Percentiles rank a stretch among this genome's conserved stretches.
Conservation (phyloP, 2,888 invertebrate genomes). For the Dichetophora obliterata region DNA sequence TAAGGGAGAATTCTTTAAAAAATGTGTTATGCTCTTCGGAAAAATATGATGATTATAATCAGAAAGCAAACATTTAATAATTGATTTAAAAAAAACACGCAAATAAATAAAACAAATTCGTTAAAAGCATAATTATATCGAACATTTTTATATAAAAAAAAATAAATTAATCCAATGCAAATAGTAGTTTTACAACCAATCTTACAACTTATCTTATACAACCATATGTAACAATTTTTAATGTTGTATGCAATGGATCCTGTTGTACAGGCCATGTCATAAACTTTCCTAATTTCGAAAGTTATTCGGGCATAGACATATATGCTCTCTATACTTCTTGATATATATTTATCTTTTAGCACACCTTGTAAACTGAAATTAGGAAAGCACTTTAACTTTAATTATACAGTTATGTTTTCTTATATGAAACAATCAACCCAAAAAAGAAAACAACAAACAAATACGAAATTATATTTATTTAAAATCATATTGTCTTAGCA, state of each 20-base stretch:
- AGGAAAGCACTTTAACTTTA: neutral
- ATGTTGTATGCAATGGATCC: neutral
- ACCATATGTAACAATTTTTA: neutral
- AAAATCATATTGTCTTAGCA: too few species aligned
- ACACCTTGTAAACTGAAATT: neutral
- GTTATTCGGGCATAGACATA: neutral
- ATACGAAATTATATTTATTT: neutral
- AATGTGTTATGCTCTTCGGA: neutral
- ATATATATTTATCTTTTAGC: neutral
- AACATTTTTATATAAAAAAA: too few species aligned
- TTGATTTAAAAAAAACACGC: neutral
- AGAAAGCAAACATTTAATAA: neutral
- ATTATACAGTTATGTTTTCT: neutral
- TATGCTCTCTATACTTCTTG: neutral
- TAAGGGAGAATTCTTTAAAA: neutral
- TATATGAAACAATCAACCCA: neutral
- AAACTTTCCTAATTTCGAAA: neutral
- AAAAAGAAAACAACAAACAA: neutral
- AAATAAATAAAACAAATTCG: constrained; percentile 3
- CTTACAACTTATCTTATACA: neutral
- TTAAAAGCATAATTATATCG: neutral
- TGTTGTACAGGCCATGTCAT: neutral
- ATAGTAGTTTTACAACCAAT: too few species aligned
- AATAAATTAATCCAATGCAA: too few species aligned
- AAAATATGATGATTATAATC: neutral